Percentiles rank a stretch among this genome's conserved stretches.
Evolutionary conservation across 1,140 invertebrate genomes (phyloP).

Genomic region (silkworm (Bombyx mori)): ASM3026992v2 NC_085126.1:3149001-3149500

Average conservation of each 20-base stretch:
- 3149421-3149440: conserved; percentile 11
- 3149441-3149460: too few relatives aligned
- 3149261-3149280: conserved; percentile 61
- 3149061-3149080: conserved; percentile 3
- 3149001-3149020: too few relatives aligned
- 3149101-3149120: conserved; percentile 45
- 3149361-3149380: conserved; percentile 36
- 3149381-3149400: conserved; percentile 52
- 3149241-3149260: conserved; percentile 65
- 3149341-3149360: conserved; percentile 61
- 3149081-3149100: conserved; percentile 18
- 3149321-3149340: conserved; percentile 58
- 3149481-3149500: too few relatives aligned
- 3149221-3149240: conserved; percentile 39
- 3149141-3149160: conserved; percentile 70
- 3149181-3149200: conserved; percentile 67
- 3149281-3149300: conserved; percentile 23
- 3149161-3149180: conserved; percentile 61
- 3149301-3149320: conserved; percentile 53
- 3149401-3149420: conserved; percentile 56
- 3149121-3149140: conserved; percentile 62
- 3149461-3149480: too few relatives aligned
- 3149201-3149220: conserved; percentile 28
- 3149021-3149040: neutral
- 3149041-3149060: neutral